These are phyloP conservation scores for Hylomyscus alleni DNA, from an alignment of 2,797 vertebrate species.

Conservation along the genomic window DNA sequence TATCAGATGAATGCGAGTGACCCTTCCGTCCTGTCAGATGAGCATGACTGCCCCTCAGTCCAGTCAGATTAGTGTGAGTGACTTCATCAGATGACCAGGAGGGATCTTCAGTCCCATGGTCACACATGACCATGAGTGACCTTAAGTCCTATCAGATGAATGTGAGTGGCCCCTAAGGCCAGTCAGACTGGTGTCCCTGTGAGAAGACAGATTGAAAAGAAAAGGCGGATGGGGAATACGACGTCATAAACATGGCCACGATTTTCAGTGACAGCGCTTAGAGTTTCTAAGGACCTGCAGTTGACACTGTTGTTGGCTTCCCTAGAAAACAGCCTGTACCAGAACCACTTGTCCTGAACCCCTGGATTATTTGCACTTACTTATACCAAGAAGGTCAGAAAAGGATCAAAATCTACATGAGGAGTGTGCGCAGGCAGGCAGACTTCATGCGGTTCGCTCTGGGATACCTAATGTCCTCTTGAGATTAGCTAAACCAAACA, in stretches of 20 bases:
- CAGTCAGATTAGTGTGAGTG: background rate
- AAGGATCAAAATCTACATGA: background rate
- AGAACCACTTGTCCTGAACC: background rate
- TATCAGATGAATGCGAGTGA: background rate
- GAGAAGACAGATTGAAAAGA: background rate
- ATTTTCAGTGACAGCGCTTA: background rate
- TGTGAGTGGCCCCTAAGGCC: background rate
- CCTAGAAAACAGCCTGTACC: background rate
- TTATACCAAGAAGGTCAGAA: background rate
- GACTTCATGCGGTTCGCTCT: too few species aligned
- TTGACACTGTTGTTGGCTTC: background rate
- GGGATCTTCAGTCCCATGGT: background rate
- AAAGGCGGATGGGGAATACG: background rate
- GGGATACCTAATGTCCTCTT: background rate
- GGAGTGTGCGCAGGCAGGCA: background rate
- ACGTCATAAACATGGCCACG: too few species aligned
- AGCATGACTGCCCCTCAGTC: background rate
- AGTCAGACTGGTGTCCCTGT: background rate
- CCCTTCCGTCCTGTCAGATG: background rate
- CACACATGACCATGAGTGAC: background rate
- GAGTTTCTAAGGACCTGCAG: background rate
- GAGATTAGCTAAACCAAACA: background rate
- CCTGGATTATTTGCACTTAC: background rate
- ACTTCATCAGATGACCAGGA: background rate
- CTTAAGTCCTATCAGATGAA: background rate